Conservation (phyloP, 2,113 vertebrate genomes). For the Ictidomys tridecemlineatus region DNA sequence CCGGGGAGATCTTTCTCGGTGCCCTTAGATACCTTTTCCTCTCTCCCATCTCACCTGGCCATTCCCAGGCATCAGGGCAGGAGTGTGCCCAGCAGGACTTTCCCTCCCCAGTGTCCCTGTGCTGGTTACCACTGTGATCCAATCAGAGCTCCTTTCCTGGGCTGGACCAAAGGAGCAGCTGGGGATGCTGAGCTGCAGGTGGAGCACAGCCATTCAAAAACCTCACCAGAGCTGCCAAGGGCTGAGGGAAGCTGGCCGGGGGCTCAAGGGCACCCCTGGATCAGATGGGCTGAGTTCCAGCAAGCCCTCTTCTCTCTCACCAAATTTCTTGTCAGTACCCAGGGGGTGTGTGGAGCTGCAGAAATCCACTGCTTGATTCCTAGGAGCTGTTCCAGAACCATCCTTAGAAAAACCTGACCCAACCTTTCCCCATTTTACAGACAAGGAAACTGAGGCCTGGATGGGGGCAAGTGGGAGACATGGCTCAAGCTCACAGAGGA, state of each 20-base stretch:
- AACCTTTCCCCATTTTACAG: conserved; percentile 38
- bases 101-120: background rate
- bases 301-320: background rate
- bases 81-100: background rate
- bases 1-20: background rate
- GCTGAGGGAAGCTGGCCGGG: background rate
- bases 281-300: background rate
- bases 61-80: background rate
- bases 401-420: background rate
- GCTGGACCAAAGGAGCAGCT: conserved; percentile 58
- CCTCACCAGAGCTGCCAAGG: background rate
- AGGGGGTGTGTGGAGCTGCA: background rate
- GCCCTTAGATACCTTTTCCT: background rate
- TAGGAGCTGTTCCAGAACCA: background rate
- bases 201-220: conserved; percentile 70
- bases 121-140: conserved; percentile 37
- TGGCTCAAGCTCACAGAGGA: background rate
- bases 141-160: conserved; percentile 44
- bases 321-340: background rate
- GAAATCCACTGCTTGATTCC: background rate
- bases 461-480: background rate
- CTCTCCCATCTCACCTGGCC: background rate
- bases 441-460: conserved; percentile 5
- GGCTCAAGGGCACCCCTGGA: no score
- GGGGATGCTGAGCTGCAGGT: conserved; percentile 44